A percentile compares a stretch with the other conserved stretches of the same genome.
Evolutionary conservation across 2,113 vertebrate genomes (phyloP).

Genomic region (Gambusia holbrooki): DNA sequence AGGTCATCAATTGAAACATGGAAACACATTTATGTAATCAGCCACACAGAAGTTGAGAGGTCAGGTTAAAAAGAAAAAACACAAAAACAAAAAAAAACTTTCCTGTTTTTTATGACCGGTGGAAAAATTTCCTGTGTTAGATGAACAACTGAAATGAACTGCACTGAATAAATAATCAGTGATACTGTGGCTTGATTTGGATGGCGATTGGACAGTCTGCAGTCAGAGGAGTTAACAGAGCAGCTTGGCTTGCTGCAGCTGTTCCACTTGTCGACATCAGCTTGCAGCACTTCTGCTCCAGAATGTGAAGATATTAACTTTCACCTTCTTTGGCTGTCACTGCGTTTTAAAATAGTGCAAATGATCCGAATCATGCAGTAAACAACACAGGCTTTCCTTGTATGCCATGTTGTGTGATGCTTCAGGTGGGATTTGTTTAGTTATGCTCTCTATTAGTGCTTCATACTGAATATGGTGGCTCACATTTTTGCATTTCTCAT

Average conservation of each 20-base stretch:
- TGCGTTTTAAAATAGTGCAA: conserved; percentile 68
- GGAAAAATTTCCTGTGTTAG: neutral
- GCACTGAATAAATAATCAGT: conserved; percentile 3
- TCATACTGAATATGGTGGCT: conserved; percentile 40
- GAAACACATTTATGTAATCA: conserved; percentile 70
- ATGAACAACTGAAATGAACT: neutral
- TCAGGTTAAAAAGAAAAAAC: conserved; percentile 12
- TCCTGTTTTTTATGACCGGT: conserved; percentile 7
- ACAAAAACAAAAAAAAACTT: neutral
- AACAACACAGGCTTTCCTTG: conserved; percentile 59
- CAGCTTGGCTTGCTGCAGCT: conserved; percentile 59
- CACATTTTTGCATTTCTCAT: neutral
- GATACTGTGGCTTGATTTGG: conserved; percentile 1
- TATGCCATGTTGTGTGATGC: conserved; percentile 28
- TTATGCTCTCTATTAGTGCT: conserved; percentile 22
- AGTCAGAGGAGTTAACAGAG: conserved; percentile 27
- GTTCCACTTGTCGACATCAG: conserved; percentile 53
- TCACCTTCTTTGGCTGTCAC: conserved; percentile 62
- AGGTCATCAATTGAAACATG: conserved; percentile 67
- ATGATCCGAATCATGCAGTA: conserved; percentile 60
- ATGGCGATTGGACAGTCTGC: conserved; percentile 24
- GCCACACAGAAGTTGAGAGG: conserved; percentile 42
- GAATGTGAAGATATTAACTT: conserved; percentile 69
- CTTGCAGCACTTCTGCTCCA: conserved; percentile 43
- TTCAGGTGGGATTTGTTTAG: conserved; percentile 3